Base-by-base conservation (phyloP, 2,888 invertebrate genomes). In the Lycophotia porphyrea region DNA sequence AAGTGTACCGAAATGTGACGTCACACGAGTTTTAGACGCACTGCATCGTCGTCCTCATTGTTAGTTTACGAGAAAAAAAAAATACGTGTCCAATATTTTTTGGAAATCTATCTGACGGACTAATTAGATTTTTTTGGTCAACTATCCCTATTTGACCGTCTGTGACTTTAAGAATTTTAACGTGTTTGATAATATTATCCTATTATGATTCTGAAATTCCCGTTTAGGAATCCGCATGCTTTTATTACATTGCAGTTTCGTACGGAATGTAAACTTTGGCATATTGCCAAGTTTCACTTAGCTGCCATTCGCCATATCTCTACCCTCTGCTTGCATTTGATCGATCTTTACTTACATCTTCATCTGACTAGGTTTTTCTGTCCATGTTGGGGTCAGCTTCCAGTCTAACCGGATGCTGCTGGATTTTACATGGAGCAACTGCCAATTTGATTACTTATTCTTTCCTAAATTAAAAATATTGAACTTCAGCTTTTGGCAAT, bases 231-330 rank as follows among this genome's bases (percentile, higher is more conserved):
- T n/a, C 36, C 15, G 13, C 49, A 58, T 39, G n/a, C 52, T 15
- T 24, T 34, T 31, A 36, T 1, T 11, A 34, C 13, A 66, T 18
- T 49, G 52, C n/a, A 65, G 15, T 74, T 69, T 74, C 39, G 8
- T 66, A 39, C 24, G 49, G 63, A 78, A 80, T 82, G 68, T 61
- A 21, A 31, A 39, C 27, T 13, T 63, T 83, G 84, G 80, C 84
- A 58, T 27, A 7, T 1, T 61, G 66, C 68, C 74, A 74, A 66
- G 34, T 13, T 44, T 55, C 64, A 39, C 64, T 47, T 21, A 36
- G 36, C 15, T 61, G 52, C 47, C 11, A 39, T 64, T 78, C 34
- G 44, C 64, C 49, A 78, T 67, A 13, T 39, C 27, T 27, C 27
- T 52, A 52, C 55, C 60, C 21, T 58, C 64, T 70, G n/a, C 15